Base-by-base conservation (phyloP, 2,888 invertebrate species). In the Molanna angustata region DNA sequence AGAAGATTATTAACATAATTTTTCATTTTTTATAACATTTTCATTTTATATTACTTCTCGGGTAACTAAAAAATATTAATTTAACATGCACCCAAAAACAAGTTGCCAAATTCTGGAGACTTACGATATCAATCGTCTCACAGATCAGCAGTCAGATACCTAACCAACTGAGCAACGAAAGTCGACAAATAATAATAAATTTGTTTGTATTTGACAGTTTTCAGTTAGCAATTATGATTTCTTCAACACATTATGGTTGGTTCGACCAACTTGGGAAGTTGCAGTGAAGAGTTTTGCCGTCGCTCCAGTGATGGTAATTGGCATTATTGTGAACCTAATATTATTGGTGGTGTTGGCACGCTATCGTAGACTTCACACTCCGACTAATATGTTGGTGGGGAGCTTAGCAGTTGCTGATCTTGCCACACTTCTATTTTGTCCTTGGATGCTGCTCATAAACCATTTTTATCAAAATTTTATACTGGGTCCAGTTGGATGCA, bases 401-500 rank as follows among this genome's bases (percentile, higher is more conserved):
- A 90, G 89, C 62, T 80, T 90, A 82, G 88, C 89, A 0, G 63
- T 82, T 0, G 84, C 86, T 0, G 90, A 90, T 66, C 69, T 87
- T 14, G 63, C 83, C 1, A 83, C 84, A 0, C 66, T 88, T 2
- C 56, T 86, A 1, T 70, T 88, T 7, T 86, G 88, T 48, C 88
- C 91, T 0, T 85, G 85, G 80, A 83, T 91, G 62, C 85, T 88
- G 70, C 72, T 92, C 57, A 78, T 84, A 11, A 76, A 83, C 37
- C 86, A 90, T 66, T 82, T 90, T 62, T 88, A 82, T 64, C 90
- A 91, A 70, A 88, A 88, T 62, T 93, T 84, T 67, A 77, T 85
- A 58, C 69, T 92, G 52, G 88, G 86, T 14, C 72, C 74, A 9
- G 77, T 87, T 50, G 88, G 90, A 6, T 93, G 92, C 66, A 81